These are phyloP conservation scores for Suricata suricatta DNA, from an alignment of 2,113 vertebrate genomes.

Conservation along the genomic window DNA sequence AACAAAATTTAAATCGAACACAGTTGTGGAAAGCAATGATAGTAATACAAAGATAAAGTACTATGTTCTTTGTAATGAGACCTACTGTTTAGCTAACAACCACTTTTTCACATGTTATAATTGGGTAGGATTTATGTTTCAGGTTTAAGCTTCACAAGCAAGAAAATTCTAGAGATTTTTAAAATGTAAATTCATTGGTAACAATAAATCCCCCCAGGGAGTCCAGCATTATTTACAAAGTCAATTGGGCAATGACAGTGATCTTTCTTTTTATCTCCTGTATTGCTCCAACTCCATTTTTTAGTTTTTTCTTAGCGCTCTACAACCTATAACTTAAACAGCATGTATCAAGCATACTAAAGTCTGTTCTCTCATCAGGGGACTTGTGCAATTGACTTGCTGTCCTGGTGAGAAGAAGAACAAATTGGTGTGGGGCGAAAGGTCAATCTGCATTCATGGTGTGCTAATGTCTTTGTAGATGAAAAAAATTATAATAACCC, in stretches of 20 bases:
- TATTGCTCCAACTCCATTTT: slow-evolving; percentile 48
- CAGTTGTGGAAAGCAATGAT: slow-evolving; percentile 40
- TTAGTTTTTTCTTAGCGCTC: slow-evolving; percentile 65
- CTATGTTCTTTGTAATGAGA: slow-evolving; percentile 18
- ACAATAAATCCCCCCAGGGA: slow-evolving; percentile 19
- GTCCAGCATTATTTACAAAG: slow-evolving; percentile 82
- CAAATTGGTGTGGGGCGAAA: slow-evolving; percentile 78
- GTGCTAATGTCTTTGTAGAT: slow-evolving; percentile 73
- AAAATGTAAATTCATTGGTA: slow-evolving; percentile 75
- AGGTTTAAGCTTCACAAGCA: slow-evolving; percentile 26
- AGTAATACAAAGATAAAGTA: slow-evolving; percentile 36
- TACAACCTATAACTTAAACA: slow-evolving; percentile 75
- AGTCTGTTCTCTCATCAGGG: slow-evolving; percentile 75
- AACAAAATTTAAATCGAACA: neutral
- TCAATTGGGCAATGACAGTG: slow-evolving; percentile 62
- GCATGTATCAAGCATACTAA: slow-evolving; percentile 67
- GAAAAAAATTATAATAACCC: slow-evolving; percentile 75
- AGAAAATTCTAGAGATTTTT: slow-evolving; percentile 25
- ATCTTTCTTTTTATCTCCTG: slow-evolving; percentile 65
- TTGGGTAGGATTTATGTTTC: slow-evolving; percentile 41
- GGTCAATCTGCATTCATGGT: slow-evolving; percentile 81
- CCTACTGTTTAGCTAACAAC: slow-evolving; percentile 43
- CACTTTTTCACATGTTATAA: neutral
- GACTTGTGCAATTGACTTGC: slow-evolving; percentile 83
- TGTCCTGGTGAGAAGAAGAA: slow-evolving; percentile 82